These are phyloP conservation scores for Drosophila murphyi DNA, from an alignment of 1,140 invertebrate genomes.

Conservation along the genomic window DNA sequence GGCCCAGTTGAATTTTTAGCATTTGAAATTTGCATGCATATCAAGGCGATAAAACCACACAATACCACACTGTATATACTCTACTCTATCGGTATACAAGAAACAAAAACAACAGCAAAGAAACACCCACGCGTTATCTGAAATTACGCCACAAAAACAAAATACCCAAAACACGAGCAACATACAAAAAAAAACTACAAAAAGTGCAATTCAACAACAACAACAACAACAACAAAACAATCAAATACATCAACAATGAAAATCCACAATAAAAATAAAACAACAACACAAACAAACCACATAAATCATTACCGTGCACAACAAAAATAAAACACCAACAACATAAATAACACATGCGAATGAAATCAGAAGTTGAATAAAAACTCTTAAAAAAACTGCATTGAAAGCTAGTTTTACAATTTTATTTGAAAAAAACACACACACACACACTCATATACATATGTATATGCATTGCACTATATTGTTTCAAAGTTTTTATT, in stretches of 20 bases:
- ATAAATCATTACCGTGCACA: constrained; percentile 22
- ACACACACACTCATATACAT: constrained; percentile 1
- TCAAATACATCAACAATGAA: constrained; percentile 41
- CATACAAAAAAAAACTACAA: constrained; percentile 45
- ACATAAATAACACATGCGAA: background rate
- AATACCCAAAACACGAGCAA: constrained; percentile 49
- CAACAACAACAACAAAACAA: constrained; percentile 13
- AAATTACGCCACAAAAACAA: background rate
- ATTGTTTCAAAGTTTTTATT: constrained; percentile 4
- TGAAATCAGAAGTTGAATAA: background rate
- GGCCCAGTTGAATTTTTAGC: constrained; percentile 64
- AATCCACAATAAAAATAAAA: constrained; percentile 27
- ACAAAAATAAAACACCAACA: constrained; percentile 14
- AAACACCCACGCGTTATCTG: constrained; percentile 41
- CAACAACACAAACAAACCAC: constrained; percentile 35
- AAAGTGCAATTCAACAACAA: constrained; percentile 65
- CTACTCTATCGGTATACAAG: constrained; percentile 30
- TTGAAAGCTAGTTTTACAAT: constrained; percentile 4
- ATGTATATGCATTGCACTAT: constrained; percentile 7
- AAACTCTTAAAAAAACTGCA: constrained; percentile 2
- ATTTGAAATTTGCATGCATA: constrained; percentile 66
- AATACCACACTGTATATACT: constrained; percentile 59
- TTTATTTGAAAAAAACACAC: constrained; percentile 2
- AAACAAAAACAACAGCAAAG: constrained; percentile 29
- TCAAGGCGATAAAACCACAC: constrained; percentile 53